Percentiles rank a stretch among this genome's conserved stretches.
Conservation (phyloP, 2,797 vertebrate species). For the Coranthus polyacanthus region DNA sequence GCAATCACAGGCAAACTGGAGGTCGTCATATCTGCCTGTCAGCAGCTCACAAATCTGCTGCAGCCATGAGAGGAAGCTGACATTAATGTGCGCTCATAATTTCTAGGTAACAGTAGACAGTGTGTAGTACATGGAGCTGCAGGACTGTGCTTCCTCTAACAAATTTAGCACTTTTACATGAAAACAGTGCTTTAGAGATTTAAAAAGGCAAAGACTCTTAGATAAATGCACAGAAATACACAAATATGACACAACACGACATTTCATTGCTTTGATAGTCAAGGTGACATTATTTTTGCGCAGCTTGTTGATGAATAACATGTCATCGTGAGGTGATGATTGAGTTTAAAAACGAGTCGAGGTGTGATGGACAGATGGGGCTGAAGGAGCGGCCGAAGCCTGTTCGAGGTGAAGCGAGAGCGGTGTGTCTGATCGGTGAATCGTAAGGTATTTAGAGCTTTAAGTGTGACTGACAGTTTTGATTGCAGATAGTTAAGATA, state of each 20-base stretch:
- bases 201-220: background rate
- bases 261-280: slow-evolving; percentile 1
- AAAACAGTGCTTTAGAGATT: background rate
- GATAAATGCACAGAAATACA: slow-evolving; percentile 2
- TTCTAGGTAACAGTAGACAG: slow-evolving; percentile 7
- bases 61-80: slow-evolving; percentile 8
- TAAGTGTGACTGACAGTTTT: slow-evolving; percentile 79
- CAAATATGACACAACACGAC: background rate
- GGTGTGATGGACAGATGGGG: slow-evolving; percentile 60
- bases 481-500: slow-evolving; percentile 67
- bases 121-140: background rate
- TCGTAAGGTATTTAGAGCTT: slow-evolving; percentile 65
- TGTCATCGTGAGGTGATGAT: slow-evolving; percentile 34
- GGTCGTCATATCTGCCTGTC: slow-evolving; percentile 28
- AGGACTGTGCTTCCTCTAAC: background rate
- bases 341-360: slow-evolving; percentile 45
- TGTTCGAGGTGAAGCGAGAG: slow-evolving; percentile 40
- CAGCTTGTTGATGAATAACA: slow-evolving; percentile 28
- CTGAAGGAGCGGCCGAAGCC: slow-evolving; percentile 29
- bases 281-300: slow-evolving; percentile 42
- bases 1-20: slow-evolving; percentile 4
- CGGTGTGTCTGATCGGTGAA: slow-evolving; percentile 70
- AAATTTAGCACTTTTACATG: background rate
- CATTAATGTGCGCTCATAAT: slow-evolving; percentile 28
- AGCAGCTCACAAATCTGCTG: slow-evolving; percentile 33